These are phyloP conservation scores for Tiliqua scincoides DNA, from an alignment of 2,113 vertebrate species.

Conservation along the genomic window DNA sequence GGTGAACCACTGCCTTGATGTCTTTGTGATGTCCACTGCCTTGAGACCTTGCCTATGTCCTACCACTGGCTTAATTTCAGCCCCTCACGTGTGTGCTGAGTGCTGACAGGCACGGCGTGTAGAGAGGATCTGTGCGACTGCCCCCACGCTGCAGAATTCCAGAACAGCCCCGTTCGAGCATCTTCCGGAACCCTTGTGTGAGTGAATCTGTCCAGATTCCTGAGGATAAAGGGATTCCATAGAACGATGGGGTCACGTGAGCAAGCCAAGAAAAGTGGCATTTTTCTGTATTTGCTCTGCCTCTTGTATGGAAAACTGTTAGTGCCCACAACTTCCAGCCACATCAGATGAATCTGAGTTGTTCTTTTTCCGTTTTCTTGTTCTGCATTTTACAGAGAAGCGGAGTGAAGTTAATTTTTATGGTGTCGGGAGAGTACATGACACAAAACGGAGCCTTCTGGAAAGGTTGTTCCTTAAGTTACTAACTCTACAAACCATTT, in stretches of 20 bases:
- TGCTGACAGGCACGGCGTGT: background rate
- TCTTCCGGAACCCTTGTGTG: too few species aligned
- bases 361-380: background rate
- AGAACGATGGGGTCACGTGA: background rate
- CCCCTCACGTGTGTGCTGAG: background rate
- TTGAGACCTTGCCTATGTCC: background rate
- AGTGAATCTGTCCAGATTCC: background rate
- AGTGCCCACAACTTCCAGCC: constrained; percentile 6
- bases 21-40: too few species aligned
- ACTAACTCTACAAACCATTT: constrained; percentile 32
- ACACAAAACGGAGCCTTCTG: background rate
- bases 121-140: background rate
- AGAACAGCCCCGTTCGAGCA: too few species aligned
- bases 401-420: constrained; percentile 38
- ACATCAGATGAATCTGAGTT: constrained; percentile 1
- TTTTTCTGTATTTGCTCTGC: background rate
- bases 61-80: background rate
- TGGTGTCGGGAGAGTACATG: constrained; percentile 10
- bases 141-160: background rate
- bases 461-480: constrained; percentile 17
- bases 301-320: background rate
- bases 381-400: constrained; percentile 14
- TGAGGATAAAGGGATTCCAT: background rate
- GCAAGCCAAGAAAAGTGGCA: background rate
- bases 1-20: too few species aligned